Percentiles rank a stretch among this genome's conserved stretches.
Evolutionary conservation across 2,888 invertebrate species (phyloP).

Genomic region (Sycophila texana): DNA sequence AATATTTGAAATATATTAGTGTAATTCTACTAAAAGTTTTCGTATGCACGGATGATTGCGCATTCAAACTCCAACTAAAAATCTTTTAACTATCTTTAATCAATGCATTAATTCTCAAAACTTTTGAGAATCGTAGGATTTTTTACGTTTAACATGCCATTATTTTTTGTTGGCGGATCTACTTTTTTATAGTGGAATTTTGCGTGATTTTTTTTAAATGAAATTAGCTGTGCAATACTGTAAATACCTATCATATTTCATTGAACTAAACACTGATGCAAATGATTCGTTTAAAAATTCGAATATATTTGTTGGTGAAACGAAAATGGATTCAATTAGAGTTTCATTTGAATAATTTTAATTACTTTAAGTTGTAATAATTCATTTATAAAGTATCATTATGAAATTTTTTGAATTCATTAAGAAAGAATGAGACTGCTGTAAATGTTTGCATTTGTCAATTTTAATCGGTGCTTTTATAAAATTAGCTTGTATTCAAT

Average conservation of each 20-base stretch:
- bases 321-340: not conserved
- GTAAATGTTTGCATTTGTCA: conserved; percentile 3
- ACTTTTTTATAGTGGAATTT: not conserved
- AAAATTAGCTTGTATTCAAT: not conserved
- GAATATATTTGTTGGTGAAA: not conserved
- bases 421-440: conserved; percentile 11
- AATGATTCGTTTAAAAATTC: too few species aligned
- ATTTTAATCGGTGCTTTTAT: conserved; percentile 22
- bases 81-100: too few species aligned
- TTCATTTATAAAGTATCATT: too few species aligned
- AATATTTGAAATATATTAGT: not conserved
- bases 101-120: too few species aligned
- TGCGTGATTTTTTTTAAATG: not conserved
- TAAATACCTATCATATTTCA: not conserved
- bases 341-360: conserved; percentile 8
- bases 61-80: too few species aligned
- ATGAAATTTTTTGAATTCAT: too few species aligned
- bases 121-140: too few species aligned
- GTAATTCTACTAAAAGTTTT: not conserved
- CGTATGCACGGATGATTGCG: too few species aligned
- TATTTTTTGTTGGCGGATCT: too few species aligned
- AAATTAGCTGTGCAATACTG: conserved; percentile 30
- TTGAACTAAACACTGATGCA: not conserved
- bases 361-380: not conserved
- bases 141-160: too few species aligned